phyloP scores from a whole-genome alignment of 2,888 invertebrate genomes.

The Cancer borealis region DNA sequence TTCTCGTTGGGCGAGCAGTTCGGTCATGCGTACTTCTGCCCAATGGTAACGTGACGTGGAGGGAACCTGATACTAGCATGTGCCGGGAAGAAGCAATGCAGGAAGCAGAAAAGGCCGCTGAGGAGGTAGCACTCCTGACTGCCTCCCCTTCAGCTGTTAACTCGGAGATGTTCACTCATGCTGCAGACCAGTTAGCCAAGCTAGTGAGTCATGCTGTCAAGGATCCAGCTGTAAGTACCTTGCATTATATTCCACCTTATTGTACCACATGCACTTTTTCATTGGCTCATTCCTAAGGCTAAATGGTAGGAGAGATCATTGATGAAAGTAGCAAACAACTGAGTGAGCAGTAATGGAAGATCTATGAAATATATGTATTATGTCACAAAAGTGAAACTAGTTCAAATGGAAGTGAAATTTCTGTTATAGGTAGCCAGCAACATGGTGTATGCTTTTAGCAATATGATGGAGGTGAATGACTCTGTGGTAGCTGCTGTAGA shows the following conservation, averaged over 20 bases:
- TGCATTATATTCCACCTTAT: neutral
- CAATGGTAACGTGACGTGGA: constrained; percentile 70
- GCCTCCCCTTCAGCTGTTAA: constrained; percentile 51
- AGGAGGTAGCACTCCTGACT: constrained; percentile 49
- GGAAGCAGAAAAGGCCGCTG: constrained; percentile 59
- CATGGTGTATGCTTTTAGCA: constrained; percentile 72
- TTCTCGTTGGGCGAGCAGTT: constrained; percentile 38
- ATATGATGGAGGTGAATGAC: constrained; percentile 76
- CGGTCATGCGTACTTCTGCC: constrained; percentile 67
- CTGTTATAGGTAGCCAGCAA: constrained; percentile 70
- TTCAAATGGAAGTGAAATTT: neutral
- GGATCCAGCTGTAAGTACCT: constrained; percentile 68
- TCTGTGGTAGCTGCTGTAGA: constrained; percentile 64
- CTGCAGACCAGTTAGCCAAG: constrained; percentile 67
- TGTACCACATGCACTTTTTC: neutral
- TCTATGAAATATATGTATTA: neutral
- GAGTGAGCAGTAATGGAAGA: neutral
- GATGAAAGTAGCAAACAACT: neutral
- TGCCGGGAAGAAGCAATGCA: constrained; percentile 58
- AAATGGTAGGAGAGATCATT: neutral
- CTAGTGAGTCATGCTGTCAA: constrained; percentile 71
- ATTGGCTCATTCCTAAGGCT: neutral
- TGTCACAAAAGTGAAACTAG: too few relatives aligned
- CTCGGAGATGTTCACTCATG: constrained; percentile 53
- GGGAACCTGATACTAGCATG: constrained; percentile 46